Base-by-base conservation (phyloP, 2,888 invertebrate genomes). In the Ashinkailepas kermadecensis region DNA sequence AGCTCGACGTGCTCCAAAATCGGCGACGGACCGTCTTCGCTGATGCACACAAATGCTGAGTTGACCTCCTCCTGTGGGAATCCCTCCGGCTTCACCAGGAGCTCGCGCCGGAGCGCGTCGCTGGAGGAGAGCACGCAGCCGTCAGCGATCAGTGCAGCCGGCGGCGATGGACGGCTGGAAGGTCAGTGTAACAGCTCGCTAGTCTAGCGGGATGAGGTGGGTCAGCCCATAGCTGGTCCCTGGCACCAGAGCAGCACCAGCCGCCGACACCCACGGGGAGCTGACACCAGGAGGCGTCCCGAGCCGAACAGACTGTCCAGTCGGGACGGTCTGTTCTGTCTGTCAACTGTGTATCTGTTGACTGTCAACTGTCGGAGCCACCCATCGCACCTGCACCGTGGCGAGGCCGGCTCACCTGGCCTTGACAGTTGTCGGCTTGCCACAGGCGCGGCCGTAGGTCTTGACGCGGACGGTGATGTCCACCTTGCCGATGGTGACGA, bases 31-130 rank as follows among this genome's bases (percentile, higher is more conserved):
- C 23, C 0, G 21, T 23, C 15, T 18, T 54, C 21, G 10, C 15
- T 12, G 23, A 11, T 15, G 56, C 74, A 74, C 10, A 74, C 10
- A 11, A 56, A 74, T 10, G 56, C 74, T 9, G 74, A 23, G 56
- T 15, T 8, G 39, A 80, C 80, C 39, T 81, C 80, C 65, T 82
- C 82, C 39, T 80, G 64, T 13, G 82, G 82, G 57, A 82, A 81
- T 18, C 82, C 82, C 62, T 82, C 82, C n/a, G 82, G 82, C 56
- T 78, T 81, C 13, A 82, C 81, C n/a, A 74, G 23, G n/a, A 82
- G 18, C 15, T 62, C 64, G 59, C 80, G 81, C 18, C 59, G 21
- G 0, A 82, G 67, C 11, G 64, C 67, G 58, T 82, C 82, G 12
- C 70, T 54, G 59, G 67, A 80, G 4, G 80, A 81, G n/a, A 25